Evolutionary conservation across 2,797 vertebrate species (phyloP).

Genomic region (Eurystomus glaucurus): DNA sequence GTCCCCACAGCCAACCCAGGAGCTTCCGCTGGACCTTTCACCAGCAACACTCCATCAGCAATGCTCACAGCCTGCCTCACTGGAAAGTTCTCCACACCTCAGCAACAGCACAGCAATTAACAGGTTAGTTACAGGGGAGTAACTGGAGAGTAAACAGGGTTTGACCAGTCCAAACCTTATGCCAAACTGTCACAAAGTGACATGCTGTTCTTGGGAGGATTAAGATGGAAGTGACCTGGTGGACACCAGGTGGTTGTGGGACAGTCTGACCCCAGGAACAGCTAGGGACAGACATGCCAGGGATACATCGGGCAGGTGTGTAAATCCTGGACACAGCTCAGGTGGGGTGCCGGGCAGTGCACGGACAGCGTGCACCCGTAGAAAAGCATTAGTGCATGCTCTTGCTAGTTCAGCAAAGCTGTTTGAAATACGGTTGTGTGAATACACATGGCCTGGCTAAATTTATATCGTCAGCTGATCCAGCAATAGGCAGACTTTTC

Average conservation of each 20-base stretch:
- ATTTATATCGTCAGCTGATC: not conserved
- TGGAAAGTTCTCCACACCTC: not conserved
- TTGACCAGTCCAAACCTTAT: not conserved
- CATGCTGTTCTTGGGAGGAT: not conserved
- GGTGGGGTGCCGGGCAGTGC: not conserved
- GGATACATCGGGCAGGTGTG: not conserved
- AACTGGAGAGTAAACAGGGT: not conserved
- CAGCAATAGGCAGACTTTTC: not conserved
- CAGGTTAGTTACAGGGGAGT: not conserved
- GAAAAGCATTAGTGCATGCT: not conserved
- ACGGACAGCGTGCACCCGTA: not conserved
- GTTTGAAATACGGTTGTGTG: not conserved
- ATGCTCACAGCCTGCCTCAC: accelerated
- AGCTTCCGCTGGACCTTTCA: not conserved
- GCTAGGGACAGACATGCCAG: not conserved
- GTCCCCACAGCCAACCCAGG: not conserved
- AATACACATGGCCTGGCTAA: not conserved
- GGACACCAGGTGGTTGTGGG: not conserved
- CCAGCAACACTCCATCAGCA: not conserved
- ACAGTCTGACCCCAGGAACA: not conserved
- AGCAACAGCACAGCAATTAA: not conserved
- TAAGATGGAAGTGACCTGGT: not conserved
- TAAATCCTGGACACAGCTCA: not conserved
- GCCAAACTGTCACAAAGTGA: not conserved
- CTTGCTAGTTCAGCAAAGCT: not conserved